Base-by-base conservation (phyloP, 2,113 vertebrate genomes). In the Semicossyphus pulcher region DNA sequence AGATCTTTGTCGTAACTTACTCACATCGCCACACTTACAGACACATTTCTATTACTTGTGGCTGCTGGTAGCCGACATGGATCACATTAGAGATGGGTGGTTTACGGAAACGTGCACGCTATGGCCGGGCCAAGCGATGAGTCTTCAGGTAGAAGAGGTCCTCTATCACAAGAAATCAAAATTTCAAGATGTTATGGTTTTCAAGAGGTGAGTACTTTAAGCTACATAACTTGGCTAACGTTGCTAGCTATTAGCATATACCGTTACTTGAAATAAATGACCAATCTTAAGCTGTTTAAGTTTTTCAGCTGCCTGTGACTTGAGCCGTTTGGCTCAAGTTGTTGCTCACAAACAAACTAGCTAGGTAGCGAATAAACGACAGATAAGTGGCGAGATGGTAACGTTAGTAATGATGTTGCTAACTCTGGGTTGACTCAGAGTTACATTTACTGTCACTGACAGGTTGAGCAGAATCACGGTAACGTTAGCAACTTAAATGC, bases 131-230 rank as follows among this genome's bases (percentile, higher is more conserved):
- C 97, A 97, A 86, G 96, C 96, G 8, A 93, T 97, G 92, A 97
- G 96, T 74, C 94, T 98, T 77, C 93, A 98, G 80, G 96, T 98
- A 66, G 95, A 98, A 42, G 94, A 96, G 89, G 92, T 98, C 51
- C 94, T 98, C 45, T 94, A 97, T 84, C 92, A 96, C 63, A 94
- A 94, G 82, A 95, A 94, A 52, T 97, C 96, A 34, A 93, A 92
- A 52, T 98, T 95, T 93, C 97, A 98, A 89, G 97, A 98, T 88
- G 96, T 97, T 80, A 93, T 98, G 78, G 96, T 98, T 78, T 97
- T 98, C 90, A 95, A 95, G 90, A 97, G 96, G 96, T 97, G 81
- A 86, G 91, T 72, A 44, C 37, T 91, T 81, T 25, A 0, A 51
- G 75, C 32, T 60, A 1, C n/a, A 23, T 15, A 31, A 64, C 32